phyloP scores from a whole-genome alignment of 2,113 vertebrate genomes.

The Anthoscopus minutus region DNA sequence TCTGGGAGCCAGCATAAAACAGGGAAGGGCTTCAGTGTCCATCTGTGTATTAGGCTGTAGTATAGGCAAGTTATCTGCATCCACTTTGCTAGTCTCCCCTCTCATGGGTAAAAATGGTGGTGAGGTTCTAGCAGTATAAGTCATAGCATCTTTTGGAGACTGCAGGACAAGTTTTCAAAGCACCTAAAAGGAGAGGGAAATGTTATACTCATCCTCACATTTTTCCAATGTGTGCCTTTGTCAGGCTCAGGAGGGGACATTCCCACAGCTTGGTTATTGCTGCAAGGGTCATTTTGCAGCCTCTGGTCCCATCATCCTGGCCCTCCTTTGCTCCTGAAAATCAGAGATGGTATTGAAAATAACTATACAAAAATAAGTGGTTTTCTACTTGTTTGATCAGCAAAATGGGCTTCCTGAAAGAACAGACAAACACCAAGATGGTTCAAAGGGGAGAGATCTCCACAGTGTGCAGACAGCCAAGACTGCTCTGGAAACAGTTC shows the following conservation, averaged over 20 bases:
- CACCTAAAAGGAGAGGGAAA: neutral
- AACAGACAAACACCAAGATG: neutral
- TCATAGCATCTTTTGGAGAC: neutral
- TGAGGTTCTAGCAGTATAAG: neutral
- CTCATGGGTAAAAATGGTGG: neutral
- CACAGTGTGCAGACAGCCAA: neutral
- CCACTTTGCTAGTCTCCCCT: neutral
- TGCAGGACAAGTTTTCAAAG: neutral
- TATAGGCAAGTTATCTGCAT: neutral
- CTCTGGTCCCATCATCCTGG: neutral
- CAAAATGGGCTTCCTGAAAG: neutral
- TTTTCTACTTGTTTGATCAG: neutral
- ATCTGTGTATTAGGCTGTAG: fast-evolving
- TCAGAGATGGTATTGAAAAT: neutral
- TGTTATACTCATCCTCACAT: neutral
- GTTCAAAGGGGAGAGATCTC: neutral
- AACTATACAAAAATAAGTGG: neutral
- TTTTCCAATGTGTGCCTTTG: neutral
- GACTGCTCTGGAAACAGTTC: neutral
- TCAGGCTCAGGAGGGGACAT: neutral
- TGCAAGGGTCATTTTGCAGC: neutral
- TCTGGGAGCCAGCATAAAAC: neutral
- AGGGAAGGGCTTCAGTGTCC: neutral
- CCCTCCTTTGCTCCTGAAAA: neutral
- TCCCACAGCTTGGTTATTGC: neutral